These are phyloP conservation scores for Macroglossus sobrinus DNA, from an alignment of 2,113 vertebrate genomes.

Conservation along the genomic window DNA sequence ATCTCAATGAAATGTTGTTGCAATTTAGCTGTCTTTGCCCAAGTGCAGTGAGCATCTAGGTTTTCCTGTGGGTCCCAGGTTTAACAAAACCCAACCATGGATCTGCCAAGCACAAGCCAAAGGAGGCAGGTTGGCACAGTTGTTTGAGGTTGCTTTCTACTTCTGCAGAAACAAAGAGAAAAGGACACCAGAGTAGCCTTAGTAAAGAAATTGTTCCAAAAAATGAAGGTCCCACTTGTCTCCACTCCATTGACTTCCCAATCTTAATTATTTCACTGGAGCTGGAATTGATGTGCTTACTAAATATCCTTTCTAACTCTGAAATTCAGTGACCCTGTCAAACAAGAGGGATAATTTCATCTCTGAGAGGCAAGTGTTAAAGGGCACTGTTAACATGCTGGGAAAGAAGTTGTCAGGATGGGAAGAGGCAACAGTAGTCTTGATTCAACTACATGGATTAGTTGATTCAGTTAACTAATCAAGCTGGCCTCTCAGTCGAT, in stretches of 20 bases:
- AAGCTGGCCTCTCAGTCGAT: neutral
- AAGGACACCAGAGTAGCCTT: too few relatives aligned
- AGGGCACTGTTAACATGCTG: accelerated
- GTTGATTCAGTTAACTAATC: neutral
- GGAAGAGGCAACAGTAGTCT: neutral
- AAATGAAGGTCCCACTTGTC: neutral
- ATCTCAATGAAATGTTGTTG: neutral
- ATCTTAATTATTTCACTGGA: neutral
- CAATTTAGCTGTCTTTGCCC: neutral
- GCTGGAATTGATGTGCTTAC: neutral
- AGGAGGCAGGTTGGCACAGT: too few relatives aligned
- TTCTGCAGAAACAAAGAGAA: neutral
- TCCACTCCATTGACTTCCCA: neutral
- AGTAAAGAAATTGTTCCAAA: neutral
- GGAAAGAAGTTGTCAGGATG: neutral
- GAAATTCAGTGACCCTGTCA: neutral
- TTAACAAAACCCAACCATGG: neutral
- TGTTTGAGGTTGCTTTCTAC: neutral
- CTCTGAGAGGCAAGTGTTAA: neutral
- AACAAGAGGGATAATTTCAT: neutral
- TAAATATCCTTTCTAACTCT: neutral
- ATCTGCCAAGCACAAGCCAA: neutral
- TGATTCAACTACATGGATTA: neutral
- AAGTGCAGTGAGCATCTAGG: neutral
- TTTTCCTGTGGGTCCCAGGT: neutral